These are phyloP conservation scores for Nephrotoma flavescens DNA, from an alignment of 2,888 invertebrate genomes.

Conservation along the genomic window DNA sequence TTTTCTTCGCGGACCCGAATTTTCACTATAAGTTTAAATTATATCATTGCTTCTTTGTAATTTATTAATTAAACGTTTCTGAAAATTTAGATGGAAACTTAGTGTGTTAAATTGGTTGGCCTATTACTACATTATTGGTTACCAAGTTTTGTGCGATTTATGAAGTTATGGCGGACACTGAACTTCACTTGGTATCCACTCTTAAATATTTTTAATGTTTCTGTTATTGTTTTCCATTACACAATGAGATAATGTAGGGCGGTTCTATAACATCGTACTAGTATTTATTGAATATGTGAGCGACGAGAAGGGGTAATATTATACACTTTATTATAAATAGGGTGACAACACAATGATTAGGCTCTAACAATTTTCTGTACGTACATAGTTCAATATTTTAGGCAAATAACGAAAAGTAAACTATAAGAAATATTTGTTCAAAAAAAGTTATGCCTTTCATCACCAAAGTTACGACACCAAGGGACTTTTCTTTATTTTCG, in stretches of 20 bases:
- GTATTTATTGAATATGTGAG: neutral
- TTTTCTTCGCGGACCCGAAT: neutral
- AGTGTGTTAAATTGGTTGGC: neutral
- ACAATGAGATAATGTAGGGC: neutral
- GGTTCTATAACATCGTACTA: neutral
- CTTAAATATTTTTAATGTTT: neutral
- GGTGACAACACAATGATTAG: neutral
- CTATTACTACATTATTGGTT: neutral
- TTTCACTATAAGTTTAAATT: neutral
- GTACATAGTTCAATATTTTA: neutral
- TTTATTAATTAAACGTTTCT: neutral
- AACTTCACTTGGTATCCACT: neutral
- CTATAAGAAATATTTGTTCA: no score
- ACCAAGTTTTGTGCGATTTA: neutral
- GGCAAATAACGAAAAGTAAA: no score
- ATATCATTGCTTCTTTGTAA: neutral
- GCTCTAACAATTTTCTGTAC: neutral
- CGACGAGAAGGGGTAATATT: neutral
- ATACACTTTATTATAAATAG: neutral
- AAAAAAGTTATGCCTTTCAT: no score
- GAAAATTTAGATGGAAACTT: neutral
- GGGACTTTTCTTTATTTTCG: neutral
- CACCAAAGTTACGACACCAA: neutral
- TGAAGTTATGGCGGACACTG: neutral
- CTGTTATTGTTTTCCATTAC: neutral